Conservation (phyloP, 2,113 vertebrate genomes). For the Python bivittatus region DNA sequence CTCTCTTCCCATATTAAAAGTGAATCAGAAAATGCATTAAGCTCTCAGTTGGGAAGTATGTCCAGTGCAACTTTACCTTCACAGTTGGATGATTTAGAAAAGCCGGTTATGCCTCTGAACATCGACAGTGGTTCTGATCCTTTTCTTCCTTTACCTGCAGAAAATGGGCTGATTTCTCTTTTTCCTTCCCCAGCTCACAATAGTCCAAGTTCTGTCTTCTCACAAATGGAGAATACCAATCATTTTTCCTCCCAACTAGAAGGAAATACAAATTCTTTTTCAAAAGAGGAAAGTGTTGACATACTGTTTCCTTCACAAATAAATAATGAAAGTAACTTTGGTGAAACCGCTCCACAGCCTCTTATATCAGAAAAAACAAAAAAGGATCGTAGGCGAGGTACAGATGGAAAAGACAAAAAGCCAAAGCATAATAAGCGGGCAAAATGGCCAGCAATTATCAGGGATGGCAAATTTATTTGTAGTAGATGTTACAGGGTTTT, state of each 20-base stretch:
- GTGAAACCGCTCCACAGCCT: conserved; percentile 60
- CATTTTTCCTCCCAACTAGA: conserved; percentile 71
- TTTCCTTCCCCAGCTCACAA: conserved; percentile 74
- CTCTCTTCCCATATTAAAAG: conserved; percentile 75
- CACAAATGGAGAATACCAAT: conserved; percentile 75
- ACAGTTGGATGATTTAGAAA: conserved; percentile 76
- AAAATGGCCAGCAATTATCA: conserved; percentile 94
- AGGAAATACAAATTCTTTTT: conserved; percentile 71
- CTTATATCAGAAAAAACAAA: conserved; percentile 61
- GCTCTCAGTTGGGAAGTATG: conserved; percentile 73
- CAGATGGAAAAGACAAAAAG: conserved; percentile 76
- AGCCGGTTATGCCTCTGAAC: conserved; percentile 78
- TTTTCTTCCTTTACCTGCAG: conserved; percentile 77
- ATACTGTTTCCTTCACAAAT: conserved; percentile 69
- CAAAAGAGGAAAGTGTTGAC: conserved; percentile 72
- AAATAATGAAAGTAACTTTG: conserved; percentile 63
- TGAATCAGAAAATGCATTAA: conserved; percentile 70
- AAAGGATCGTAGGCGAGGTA: conserved; percentile 63
- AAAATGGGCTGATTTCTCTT: conserved; percentile 74
- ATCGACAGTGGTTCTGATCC: conserved; percentile 76
- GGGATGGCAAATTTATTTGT: conserved; percentile 93
- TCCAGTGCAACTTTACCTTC: conserved; percentile 71
- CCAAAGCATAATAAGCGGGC: conserved; percentile 83
- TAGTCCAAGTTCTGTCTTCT: conserved; percentile 75
- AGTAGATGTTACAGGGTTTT: conserved; percentile 91